Conservation (phyloP, 2,113 vertebrate genomes). For the Trematomus loennbergii region DNA sequence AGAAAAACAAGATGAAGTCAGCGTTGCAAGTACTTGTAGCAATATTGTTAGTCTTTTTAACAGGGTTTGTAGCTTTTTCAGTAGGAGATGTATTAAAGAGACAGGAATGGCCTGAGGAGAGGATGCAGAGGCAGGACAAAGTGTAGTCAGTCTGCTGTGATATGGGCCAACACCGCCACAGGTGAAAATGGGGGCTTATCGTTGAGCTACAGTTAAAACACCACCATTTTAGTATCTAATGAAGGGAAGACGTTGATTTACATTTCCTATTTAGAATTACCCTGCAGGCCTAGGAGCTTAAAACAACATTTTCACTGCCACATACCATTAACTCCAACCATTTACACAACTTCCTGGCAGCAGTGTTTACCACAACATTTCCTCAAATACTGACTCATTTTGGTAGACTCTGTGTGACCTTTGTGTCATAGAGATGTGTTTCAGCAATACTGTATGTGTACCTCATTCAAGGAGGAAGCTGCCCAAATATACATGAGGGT, state of each 20-base stretch:
- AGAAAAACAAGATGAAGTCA: slow-evolving; percentile 21
- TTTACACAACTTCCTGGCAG: not conserved
- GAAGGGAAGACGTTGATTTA: not conserved
- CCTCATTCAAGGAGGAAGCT: not conserved
- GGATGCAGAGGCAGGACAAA: not conserved
- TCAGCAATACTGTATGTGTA: not conserved
- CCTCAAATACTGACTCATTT: accelerated
- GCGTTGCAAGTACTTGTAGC: not conserved
- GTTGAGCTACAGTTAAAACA: not conserved
- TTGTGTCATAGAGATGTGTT: not conserved
- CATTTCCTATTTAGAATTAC: not conserved
- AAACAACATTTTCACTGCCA: not conserved
- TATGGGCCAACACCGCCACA: not conserved
- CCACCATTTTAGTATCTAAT: not conserved
- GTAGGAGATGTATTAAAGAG: not conserved
- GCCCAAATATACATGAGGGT: not conserved
- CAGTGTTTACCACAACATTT: not conserved
- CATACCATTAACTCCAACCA: not conserved
- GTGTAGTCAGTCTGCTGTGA: not conserved
- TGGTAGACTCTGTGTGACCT: not conserved
- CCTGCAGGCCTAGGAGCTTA: not conserved
- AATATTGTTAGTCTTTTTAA: not conserved
- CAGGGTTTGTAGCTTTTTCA: not conserved
- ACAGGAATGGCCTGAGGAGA: not conserved
- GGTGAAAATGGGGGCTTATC: not conserved